phyloP scores from a whole-genome alignment of 2,797 vertebrate species.

The Myiotriccus ornatus region DNA sequence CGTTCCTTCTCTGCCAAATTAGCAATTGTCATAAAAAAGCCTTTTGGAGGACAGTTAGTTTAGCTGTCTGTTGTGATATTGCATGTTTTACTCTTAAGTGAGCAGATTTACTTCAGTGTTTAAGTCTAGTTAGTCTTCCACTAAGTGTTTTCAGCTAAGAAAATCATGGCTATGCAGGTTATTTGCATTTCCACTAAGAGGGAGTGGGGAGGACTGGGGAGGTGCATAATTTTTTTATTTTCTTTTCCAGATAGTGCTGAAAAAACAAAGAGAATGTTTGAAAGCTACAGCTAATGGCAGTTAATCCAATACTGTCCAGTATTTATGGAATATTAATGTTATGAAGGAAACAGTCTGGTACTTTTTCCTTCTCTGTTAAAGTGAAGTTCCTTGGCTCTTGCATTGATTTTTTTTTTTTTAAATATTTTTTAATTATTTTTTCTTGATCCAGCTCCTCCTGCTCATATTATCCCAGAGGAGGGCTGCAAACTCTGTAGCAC shows the following conservation, averaged over 20 bases:
- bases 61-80: slow-evolving; percentile 40
- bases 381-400: slow-evolving; percentile 8
- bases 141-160: slow-evolving; percentile 23
- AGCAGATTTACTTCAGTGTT: slow-evolving; percentile 26
- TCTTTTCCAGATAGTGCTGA: background rate
- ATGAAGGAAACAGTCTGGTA: slow-evolving; percentile 50
- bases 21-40: slow-evolving; percentile 3
- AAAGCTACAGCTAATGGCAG: background rate
- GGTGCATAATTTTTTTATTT: background rate
- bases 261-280: background rate
- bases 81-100: slow-evolving; percentile 33
- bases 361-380: slow-evolving; percentile 30
- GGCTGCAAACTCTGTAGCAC: background rate
- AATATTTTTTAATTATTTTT: background rate
- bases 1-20: slow-evolving; percentile 57
- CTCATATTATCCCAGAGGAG: background rate
- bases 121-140: slow-evolving; percentile 61
- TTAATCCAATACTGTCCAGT: slow-evolving; percentile 4
- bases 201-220: background rate
- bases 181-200: background rate
- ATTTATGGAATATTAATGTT: slow-evolving; percentile 25
- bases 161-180: slow-evolving; percentile 27
- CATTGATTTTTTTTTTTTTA: background rate
- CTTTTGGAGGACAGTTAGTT: background rate
- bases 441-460: background rate